phyloP scores from a whole-genome alignment of 2,797 vertebrate species.

The Crax fasciolata region DNA sequence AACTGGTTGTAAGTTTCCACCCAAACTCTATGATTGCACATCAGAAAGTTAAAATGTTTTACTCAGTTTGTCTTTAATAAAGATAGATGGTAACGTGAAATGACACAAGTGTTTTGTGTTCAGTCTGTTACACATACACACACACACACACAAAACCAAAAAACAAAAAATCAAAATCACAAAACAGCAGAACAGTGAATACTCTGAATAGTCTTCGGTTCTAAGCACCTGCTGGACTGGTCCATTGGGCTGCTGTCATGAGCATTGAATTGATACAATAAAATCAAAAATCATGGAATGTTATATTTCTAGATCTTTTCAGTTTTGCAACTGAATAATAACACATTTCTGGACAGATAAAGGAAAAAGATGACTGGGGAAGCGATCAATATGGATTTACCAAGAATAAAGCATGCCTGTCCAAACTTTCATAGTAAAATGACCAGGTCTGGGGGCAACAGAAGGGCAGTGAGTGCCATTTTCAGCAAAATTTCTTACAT shows the following conservation, averaged over 20 bases:
- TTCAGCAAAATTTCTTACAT: background rate
- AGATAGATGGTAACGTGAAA: background rate
- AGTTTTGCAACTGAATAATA: background rate
- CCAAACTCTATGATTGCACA: background rate
- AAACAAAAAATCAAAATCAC: no score
- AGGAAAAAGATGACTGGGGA: background rate
- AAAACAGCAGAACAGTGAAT: background rate
- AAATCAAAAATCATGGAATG: background rate
- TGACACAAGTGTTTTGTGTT: background rate
- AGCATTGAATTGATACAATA: background rate
- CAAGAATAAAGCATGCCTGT: background rate
- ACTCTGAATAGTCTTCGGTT: background rate
- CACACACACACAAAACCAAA: no score
- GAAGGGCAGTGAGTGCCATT: background rate
- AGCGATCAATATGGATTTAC: background rate
- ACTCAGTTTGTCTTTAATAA: background rate
- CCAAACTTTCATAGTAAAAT: background rate
- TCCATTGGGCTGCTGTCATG: background rate
- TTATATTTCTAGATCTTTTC: background rate
- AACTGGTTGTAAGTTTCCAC: background rate
- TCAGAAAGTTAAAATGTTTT: background rate
- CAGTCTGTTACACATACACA: background rate
- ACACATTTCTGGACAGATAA: background rate
- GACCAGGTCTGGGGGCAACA: background rate
- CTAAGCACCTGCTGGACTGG: background rate